phyloP scores from a whole-genome alignment of 2,888 invertebrate species.

The Drosophila paracracens region DNA sequence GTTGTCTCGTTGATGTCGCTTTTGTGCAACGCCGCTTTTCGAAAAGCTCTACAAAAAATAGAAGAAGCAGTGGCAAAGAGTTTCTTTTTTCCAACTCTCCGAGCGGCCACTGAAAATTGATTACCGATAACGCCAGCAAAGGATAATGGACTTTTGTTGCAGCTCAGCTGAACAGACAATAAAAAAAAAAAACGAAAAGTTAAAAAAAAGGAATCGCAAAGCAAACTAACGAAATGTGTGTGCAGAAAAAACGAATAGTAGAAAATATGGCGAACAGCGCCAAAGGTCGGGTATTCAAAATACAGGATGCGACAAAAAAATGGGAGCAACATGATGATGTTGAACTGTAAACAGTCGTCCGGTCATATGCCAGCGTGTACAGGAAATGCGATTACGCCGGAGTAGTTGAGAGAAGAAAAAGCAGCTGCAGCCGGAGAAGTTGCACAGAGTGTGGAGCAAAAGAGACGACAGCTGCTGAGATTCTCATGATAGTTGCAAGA shows the following conservation, averaged over 20 bases:
- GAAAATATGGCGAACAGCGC: slow-evolving; percentile 44
- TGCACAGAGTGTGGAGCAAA: slow-evolving; percentile 14
- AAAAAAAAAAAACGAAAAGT: slow-evolving; percentile 3
- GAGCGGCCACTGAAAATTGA: slow-evolving; percentile 71
- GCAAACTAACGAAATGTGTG: slow-evolving; percentile 7
- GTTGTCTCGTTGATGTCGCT: slow-evolving; percentile 44
- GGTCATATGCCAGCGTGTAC: slow-evolving; percentile 26
- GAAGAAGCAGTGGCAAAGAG: slow-evolving; percentile 10
- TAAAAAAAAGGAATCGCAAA: slow-evolving; percentile 18
- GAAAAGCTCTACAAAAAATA: slow-evolving; percentile 54
- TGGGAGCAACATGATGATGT: slow-evolving; percentile 27
- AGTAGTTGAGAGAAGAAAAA: slow-evolving; percentile 13
- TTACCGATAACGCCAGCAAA: slow-evolving; percentile 76
- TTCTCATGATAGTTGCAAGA: slow-evolving; percentile 23
- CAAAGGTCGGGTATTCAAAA: slow-evolving; percentile 58
- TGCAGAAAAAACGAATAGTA: neutral
- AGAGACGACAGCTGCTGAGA: slow-evolving; percentile 31
- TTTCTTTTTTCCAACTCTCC: slow-evolving; percentile 20
- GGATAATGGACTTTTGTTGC: slow-evolving; percentile 79
- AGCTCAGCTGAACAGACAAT: slow-evolving; percentile 39
- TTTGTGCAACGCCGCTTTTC: slow-evolving; percentile 48
- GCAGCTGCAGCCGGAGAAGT: neutral
- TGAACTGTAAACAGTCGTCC: slow-evolving; percentile 12
- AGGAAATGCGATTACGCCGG: slow-evolving; percentile 58
- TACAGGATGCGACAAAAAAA: slow-evolving; percentile 33